A percentile compares a stretch with the other conserved stretches of the same genome.
Conservation (phyloP, 1,140 invertebrate species). For the Leptinotarsa texana region DNA sequence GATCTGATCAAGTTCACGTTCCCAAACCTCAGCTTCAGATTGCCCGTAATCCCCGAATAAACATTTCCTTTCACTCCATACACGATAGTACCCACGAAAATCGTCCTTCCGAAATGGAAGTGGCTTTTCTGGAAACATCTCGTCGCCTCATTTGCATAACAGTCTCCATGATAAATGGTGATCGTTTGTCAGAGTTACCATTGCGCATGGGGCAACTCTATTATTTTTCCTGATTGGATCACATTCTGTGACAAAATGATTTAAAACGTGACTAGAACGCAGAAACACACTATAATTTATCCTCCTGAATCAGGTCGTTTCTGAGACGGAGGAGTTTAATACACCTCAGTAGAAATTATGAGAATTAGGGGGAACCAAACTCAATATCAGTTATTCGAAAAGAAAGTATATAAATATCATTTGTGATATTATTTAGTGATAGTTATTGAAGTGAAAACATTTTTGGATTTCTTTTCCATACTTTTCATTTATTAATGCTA, state of each 20-base stretch:
- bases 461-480: too few species aligned
- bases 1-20: too few species aligned
- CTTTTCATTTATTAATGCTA: too few species aligned
- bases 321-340: neutral
- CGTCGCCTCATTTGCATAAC: constrained; percentile 26
- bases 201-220: constrained; percentile 27
- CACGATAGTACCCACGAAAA: neutral
- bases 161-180: constrained; percentile 27
- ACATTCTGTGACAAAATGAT: constrained; percentile 35
- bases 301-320: neutral
- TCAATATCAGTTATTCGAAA: too few species aligned
- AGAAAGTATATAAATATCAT: too few species aligned
- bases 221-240: constrained; percentile 36
- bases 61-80: too few species aligned
- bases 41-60: too few species aligned
- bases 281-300: constrained; percentile 17
- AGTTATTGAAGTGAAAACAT: too few species aligned
- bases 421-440: too few species aligned
- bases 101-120: constrained; percentile 10
- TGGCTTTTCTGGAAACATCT: constrained; percentile 28
- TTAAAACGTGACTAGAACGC: constrained; percentile 24
- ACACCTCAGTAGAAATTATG: too few species aligned
- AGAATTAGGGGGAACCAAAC: too few species aligned
- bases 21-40: too few species aligned
- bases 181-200: constrained; percentile 26